Conservation (phyloP, 2,888 invertebrate genomes). For the Laspeyria flexula region DNA sequence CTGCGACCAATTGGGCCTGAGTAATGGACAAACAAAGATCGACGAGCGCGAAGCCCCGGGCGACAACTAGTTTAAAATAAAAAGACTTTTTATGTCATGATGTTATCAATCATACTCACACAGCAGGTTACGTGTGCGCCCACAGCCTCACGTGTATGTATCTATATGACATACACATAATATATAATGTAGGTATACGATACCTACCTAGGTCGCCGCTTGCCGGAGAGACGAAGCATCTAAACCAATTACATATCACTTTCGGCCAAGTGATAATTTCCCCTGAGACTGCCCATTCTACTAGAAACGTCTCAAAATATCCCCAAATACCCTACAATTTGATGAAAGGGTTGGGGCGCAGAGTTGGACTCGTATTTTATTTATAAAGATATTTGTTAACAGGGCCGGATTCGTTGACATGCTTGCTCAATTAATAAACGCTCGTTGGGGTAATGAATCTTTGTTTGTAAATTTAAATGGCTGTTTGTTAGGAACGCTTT, state of each 20-base stretch:
- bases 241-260: constrained; percentile 43
- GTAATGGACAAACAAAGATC: too few relatives aligned
- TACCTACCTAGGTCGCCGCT: too few relatives aligned
- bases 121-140: too few relatives aligned
- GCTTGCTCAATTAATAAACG: constrained; percentile 27
- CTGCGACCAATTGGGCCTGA: too few relatives aligned
- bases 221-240: constrained; percentile 3
- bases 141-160: too few relatives aligned
- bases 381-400: constrained; percentile 29
- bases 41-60: too few relatives aligned
- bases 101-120: too few relatives aligned
- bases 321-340: constrained; percentile 17
- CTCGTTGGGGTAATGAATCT: constrained; percentile 6
- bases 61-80: too few relatives aligned
- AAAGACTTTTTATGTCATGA: too few relatives aligned
- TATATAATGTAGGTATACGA: too few relatives aligned
- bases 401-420: constrained; percentile 17
- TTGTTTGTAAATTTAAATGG: constrained; percentile 7
- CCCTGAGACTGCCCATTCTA: constrained; percentile 25
- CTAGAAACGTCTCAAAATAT: constrained; percentile 9
- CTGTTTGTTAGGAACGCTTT: background rate
- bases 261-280: constrained; percentile 40
- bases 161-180: too few relatives aligned
- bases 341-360: constrained; percentile 26
- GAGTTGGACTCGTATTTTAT: constrained; percentile 23